These are phyloP conservation scores for Tichodroma muraria DNA, from an alignment of 2,113 vertebrate genomes.

Conservation along the genomic window DNA sequence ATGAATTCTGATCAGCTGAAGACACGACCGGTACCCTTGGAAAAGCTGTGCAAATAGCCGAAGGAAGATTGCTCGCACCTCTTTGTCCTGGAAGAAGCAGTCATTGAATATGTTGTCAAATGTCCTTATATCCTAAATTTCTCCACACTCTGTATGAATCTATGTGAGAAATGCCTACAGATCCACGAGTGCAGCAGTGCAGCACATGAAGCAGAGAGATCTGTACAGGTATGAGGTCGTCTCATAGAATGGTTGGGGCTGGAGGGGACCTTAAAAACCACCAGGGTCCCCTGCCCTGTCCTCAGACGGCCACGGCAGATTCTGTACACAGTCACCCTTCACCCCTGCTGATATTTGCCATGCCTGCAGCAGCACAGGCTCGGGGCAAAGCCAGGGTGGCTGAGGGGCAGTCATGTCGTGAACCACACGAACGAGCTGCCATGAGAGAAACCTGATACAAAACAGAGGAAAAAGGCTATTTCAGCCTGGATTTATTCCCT, in stretches of 20 bases:
- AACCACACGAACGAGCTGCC: background rate
- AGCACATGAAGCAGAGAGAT: background rate
- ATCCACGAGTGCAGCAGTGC: background rate
- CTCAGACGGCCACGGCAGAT: background rate
- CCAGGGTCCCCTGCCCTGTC: background rate
- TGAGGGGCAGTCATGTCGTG: accelerated
- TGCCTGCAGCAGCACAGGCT: background rate
- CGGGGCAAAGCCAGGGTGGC: background rate
- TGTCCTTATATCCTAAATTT: background rate
- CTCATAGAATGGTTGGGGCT: background rate
- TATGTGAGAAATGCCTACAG: background rate
- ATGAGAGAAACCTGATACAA: background rate
- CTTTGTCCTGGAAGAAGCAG: conserved; percentile 87
- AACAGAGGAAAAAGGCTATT: background rate
- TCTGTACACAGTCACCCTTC: background rate
- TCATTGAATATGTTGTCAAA: background rate
- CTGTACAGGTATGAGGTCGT: background rate
- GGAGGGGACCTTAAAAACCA: background rate
- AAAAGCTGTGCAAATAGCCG: conserved; percentile 97
- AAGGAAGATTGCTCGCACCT: conserved; percentile 94
- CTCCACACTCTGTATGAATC: background rate
- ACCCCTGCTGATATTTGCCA: background rate
- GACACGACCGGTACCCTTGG: conserved; percentile 96
- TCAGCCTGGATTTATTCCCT: background rate
- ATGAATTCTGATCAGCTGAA: conserved; percentile 97